Percentiles rank a stretch among this genome's conserved stretches.
phyloP scores from a whole-genome alignment of 2,113 vertebrate genomes.

The Grammomys surdaster region DNA sequence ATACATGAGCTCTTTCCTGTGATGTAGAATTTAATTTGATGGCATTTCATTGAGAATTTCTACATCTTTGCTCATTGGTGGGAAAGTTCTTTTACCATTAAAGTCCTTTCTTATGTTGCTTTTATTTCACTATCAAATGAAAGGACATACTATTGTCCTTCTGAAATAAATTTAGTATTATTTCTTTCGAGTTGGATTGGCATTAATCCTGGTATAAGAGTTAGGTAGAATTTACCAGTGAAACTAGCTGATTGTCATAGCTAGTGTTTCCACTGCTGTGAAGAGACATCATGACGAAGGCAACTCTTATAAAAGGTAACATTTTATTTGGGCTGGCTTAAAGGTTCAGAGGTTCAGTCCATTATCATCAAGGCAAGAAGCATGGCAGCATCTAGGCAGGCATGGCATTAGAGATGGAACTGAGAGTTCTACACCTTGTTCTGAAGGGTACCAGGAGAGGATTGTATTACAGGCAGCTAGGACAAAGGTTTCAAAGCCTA shows the following conservation, averaged over 20 bases:
- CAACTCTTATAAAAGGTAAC: too few species aligned
- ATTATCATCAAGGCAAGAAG: too few species aligned
- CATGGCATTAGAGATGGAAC: too few species aligned
- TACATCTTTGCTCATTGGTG: neutral
- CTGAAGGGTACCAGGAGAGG: too few species aligned
- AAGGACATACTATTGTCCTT: neutral
- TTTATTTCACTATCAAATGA: neutral
- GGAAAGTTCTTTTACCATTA: neutral
- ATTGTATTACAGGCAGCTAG: too few species aligned
- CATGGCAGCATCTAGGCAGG: too few species aligned
- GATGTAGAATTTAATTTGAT: neutral
- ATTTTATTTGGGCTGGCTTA: too few species aligned
- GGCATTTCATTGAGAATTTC: neutral
- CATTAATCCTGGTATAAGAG: neutral
- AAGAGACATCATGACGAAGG: too few species aligned
- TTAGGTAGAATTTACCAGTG: neutral
- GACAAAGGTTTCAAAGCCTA: too few species aligned
- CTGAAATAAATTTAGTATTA: neutral
- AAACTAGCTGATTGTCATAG: neutral
- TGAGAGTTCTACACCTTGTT: too few species aligned
- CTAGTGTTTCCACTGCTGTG: too few species aligned
- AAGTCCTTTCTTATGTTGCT: neutral
- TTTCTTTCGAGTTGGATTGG: neutral
- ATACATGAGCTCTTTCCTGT: neutral
- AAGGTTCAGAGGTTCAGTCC: too few species aligned